Conservation (phyloP, 1,140 invertebrate species). For the Macrocentrus cingulum region DNA sequence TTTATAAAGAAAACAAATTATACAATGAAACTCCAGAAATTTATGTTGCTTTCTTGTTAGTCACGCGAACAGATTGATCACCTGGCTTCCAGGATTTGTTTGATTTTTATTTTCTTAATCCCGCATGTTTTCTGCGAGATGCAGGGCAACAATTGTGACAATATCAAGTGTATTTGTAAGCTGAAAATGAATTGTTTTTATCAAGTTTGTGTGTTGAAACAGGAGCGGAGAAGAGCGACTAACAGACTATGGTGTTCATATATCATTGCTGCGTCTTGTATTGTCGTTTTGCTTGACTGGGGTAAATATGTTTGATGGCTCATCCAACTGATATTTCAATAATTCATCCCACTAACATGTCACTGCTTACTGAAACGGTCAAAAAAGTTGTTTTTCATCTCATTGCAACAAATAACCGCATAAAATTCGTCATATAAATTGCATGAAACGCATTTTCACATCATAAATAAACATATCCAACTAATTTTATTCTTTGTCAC, state of each 20-base stretch:
- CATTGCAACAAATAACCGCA: too few species aligned
- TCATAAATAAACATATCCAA: too few species aligned
- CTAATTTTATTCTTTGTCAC: not conserved
- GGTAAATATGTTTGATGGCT: slow-evolving; percentile 56
- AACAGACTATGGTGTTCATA: slow-evolving; percentile 56
- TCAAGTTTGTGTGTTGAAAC: slow-evolving; percentile 53
- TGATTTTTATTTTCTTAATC: slow-evolving; percentile 3
- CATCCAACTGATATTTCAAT: slow-evolving; percentile 22
- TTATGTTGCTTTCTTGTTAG: too few species aligned
- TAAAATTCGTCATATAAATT: too few species aligned
- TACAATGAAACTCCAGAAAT: too few species aligned
- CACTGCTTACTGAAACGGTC: not conserved
- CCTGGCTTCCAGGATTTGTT: not conserved
- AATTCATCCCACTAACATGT: not conserved
- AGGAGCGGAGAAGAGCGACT: slow-evolving; percentile 58
- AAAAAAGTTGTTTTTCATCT: too few species aligned
- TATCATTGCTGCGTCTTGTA: slow-evolving; percentile 57
- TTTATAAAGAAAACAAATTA: too few species aligned
- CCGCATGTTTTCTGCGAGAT: not conserved
- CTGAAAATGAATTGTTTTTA: slow-evolving; percentile 7
- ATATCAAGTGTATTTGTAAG: too few species aligned
- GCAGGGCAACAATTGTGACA: not conserved
- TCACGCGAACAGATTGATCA: too few species aligned
- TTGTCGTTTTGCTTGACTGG: slow-evolving; percentile 57
- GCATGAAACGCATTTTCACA: too few species aligned